These are phyloP conservation scores for Petrocephalus zakoni DNA, from an alignment of 2,113 vertebrate genomes.

Conservation along the genomic window DNA sequence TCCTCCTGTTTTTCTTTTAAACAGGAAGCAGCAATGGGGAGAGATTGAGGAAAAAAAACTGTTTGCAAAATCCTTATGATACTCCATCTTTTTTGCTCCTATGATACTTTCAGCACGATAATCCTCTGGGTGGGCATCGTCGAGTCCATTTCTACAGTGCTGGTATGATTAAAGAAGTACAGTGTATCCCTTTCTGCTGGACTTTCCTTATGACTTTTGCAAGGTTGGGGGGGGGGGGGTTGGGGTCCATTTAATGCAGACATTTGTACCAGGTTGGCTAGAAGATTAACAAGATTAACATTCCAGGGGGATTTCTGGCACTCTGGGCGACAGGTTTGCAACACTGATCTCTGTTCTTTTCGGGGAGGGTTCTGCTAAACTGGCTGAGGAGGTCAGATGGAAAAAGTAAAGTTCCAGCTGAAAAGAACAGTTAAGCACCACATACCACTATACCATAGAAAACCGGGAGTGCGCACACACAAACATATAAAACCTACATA, in stretches of 20 bases:
- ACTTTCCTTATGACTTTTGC: not conserved
- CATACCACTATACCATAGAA: not conserved
- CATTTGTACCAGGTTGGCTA: slow-evolving; percentile 39
- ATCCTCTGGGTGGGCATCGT: not conserved
- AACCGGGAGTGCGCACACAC: not conserved
- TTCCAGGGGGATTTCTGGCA: slow-evolving; percentile 70
- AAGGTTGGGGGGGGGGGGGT: slow-evolving; percentile 37
- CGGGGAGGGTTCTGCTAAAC: slow-evolving; percentile 48
- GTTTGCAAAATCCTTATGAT: not conserved
- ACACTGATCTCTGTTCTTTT: slow-evolving; percentile 51
- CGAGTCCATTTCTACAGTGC: not conserved
- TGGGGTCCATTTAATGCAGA: slow-evolving; percentile 44
- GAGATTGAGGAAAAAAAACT: slow-evolving; percentile 16
- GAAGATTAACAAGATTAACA: slow-evolving; percentile 82
- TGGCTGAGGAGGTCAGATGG: slow-evolving; percentile 59
- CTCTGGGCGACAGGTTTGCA: slow-evolving; percentile 17
- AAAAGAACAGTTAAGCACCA: not conserved
- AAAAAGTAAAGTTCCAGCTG: slow-evolving; percentile 38
- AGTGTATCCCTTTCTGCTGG: not conserved
- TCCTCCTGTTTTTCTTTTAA: slow-evolving; percentile 32
- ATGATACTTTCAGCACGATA: not conserved
- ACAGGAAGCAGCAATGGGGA: slow-evolving; percentile 16
- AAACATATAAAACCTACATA: not conserved
- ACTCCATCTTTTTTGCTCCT: slow-evolving; percentile 9
- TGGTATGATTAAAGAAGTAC: not conserved